Evolutionary conservation across 1,140 invertebrate species (phyloP).

Genomic region (Zophobas atratus): DNA sequence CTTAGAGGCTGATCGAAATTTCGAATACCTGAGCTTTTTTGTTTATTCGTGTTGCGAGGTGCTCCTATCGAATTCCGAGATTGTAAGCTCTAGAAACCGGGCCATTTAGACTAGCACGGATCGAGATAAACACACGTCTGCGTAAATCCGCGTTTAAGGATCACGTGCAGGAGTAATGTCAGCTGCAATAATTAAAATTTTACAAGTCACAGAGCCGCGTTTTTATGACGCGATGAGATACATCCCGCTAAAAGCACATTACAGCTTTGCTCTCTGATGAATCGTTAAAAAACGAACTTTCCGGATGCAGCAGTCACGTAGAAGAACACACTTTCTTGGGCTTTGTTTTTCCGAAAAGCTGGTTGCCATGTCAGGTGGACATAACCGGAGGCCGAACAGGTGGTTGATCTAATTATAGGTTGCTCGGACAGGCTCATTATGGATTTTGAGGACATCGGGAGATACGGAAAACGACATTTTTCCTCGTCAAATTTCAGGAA

Average conservation of each 20-base stretch:
- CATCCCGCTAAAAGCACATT: slow-evolving; percentile 11
- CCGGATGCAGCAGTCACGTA: slow-evolving; percentile 10
- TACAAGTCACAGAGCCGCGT: neutral
- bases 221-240: slow-evolving; percentile 21
- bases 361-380: slow-evolving; percentile 7
- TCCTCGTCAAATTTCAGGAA: no score
- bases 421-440: neutral
- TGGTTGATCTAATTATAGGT: slow-evolving; percentile 7
- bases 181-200: slow-evolving; percentile 27
- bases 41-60: no score
- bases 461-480: no score
- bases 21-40: neutral
- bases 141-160: no score
- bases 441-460: no score
- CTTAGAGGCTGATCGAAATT: neutral
- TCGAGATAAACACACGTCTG: neutral
- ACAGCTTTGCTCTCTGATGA: slow-evolving; percentile 17
- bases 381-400: slow-evolving; percentile 2
- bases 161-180: neutral
- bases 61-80: neutral
- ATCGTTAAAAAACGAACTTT: slow-evolving; percentile 29
- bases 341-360: neutral
- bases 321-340: neutral
- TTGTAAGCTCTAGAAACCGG: neutral
- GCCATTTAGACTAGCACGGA: neutral